A percentile compares a stretch with the other conserved stretches of the same genome.
These are phyloP conservation scores for Spilarctia lutea DNA, from an alignment of 2,888 invertebrate genomes.

Conservation along the genomic window DNA sequence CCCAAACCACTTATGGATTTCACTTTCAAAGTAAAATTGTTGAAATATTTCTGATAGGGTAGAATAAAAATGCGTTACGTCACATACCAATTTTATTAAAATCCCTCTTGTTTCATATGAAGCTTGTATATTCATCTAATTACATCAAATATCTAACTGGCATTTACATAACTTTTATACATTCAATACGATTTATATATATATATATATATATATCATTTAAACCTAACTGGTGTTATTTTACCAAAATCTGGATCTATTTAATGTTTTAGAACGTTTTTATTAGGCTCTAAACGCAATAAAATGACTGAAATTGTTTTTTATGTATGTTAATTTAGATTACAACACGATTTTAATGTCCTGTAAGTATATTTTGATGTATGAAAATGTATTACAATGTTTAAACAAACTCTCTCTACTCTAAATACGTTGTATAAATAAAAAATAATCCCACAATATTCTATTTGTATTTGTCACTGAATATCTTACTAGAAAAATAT, in stretches of 20 bases:
- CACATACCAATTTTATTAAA: constrained; percentile 85
- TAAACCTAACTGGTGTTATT: constrained; percentile 24
- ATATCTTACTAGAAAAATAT: constrained; percentile 11
- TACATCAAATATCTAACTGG: constrained; percentile 82
- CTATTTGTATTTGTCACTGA: constrained; percentile 2
- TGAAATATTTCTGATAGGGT: background rate
- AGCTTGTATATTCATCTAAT: constrained; percentile 84
- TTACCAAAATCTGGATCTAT: constrained; percentile 19
- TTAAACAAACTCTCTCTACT: constrained; percentile 10
- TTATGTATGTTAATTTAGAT: constrained; percentile 6
- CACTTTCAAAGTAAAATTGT: too few species aligned
- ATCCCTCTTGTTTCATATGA: constrained; percentile 78
- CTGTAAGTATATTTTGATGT: background rate
- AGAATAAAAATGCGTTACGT: constrained; percentile 47
- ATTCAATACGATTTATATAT: constrained; percentile 55
- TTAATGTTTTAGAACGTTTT: constrained; percentile 23
- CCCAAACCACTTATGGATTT: too few species aligned
- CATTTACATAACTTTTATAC: constrained; percentile 66
- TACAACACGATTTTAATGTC: constrained; percentile 11
- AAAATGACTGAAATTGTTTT: constrained; percentile 19
- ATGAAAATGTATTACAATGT: background rate
- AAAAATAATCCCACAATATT: constrained; percentile 1
- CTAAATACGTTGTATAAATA: constrained; percentile 2
- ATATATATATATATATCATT: constrained; percentile 29
- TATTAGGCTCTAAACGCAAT: constrained; percentile 39